Evolutionary conservation across 2,113 vertebrate species (phyloP).

Genomic region (Solea solea): DNA sequence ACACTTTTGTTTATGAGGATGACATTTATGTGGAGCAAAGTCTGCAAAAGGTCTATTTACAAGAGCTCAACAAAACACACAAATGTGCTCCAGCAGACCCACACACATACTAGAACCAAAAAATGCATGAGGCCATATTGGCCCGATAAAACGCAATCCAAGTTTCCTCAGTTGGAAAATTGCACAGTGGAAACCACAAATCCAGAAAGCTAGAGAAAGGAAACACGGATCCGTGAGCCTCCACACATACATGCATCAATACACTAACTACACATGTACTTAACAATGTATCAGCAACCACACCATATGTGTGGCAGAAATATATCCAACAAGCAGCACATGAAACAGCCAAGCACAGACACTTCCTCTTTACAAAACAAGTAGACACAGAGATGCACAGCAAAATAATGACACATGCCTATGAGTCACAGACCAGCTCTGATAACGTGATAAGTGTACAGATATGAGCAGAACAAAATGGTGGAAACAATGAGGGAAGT

Average conservation of each 20-base stretch:
- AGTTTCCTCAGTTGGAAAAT: conserved; percentile 67
- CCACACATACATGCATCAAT: neutral
- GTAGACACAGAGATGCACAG: conserved; percentile 3
- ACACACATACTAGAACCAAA: conserved; percentile 3
- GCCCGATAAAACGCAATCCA: conserved; percentile 57
- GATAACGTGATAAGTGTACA: conserved; percentile 33
- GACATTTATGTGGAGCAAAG: neutral
- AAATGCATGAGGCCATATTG: conserved; percentile 31
- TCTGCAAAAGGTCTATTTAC: conserved; percentile 3
- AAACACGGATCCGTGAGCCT: conserved; percentile 34
- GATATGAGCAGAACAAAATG: conserved; percentile 37
- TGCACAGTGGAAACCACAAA: conserved; percentile 59
- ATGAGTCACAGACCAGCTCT: conserved; percentile 27
- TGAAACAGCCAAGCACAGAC: neutral
- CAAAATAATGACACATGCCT: neutral
- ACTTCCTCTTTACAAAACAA: neutral
- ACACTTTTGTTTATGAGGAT: conserved; percentile 12
- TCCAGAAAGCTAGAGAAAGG: conserved; percentile 28
- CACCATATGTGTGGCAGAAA: conserved; percentile 6
- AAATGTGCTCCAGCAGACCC: neutral
- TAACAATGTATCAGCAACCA: conserved; percentile 29
- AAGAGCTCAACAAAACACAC: neutral
- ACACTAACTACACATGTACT: conserved; percentile 30
- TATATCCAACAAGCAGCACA: neutral
- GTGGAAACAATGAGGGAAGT: conserved; percentile 9